These are phyloP conservation scores for Megalopta genalis DNA, from an alignment of 1,140 invertebrate species.

Conservation along the genomic window DNA sequence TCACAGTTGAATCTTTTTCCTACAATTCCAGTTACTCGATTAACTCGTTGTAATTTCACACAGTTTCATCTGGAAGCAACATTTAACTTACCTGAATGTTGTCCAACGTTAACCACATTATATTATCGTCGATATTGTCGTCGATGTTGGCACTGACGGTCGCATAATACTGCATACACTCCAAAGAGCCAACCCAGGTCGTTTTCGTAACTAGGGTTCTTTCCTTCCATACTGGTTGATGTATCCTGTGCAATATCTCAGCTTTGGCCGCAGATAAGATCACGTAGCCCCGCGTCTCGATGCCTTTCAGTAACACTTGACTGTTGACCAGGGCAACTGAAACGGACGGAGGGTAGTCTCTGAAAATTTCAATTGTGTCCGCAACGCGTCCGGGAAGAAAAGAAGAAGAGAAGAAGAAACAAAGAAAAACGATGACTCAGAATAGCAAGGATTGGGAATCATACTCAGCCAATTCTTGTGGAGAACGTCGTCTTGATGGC, in stretches of 20 bases:
- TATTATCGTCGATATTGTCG: slow-evolving; percentile 90
- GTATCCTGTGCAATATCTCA: slow-evolving; percentile 93
- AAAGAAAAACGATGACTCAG: no score
- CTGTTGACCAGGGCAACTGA: slow-evolving; percentile 96
- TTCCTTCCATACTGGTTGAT: slow-evolving; percentile 95
- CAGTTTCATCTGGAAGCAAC: background rate
- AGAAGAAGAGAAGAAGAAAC: no score
- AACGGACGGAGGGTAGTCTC: slow-evolving; percentile 57
- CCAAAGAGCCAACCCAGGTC: slow-evolving; percentile 96
- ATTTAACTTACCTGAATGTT: slow-evolving; percentile 85
- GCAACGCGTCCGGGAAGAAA: no score
- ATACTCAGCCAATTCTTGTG: slow-evolving; percentile 96
- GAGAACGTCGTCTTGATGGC: slow-evolving; percentile 92
- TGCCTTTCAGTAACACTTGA: slow-evolving; percentile 96
- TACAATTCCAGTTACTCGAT: slow-evolving; percentile 24
- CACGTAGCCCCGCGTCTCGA: slow-evolving; percentile 97
- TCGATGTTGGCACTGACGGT: slow-evolving; percentile 93
- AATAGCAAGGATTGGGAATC: slow-evolving; percentile 55
- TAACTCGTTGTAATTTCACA: background rate
- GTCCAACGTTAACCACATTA: slow-evolving; percentile 96
- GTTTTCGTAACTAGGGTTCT: slow-evolving; percentile 94
- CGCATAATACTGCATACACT: slow-evolving; percentile 99
- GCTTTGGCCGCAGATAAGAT: slow-evolving; percentile 97
- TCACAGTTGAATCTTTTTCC: slow-evolving; percentile 89
- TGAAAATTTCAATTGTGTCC: no score